Conservation (phyloP, 2,113 vertebrate species). For the Paratilapia polleni region DNA sequence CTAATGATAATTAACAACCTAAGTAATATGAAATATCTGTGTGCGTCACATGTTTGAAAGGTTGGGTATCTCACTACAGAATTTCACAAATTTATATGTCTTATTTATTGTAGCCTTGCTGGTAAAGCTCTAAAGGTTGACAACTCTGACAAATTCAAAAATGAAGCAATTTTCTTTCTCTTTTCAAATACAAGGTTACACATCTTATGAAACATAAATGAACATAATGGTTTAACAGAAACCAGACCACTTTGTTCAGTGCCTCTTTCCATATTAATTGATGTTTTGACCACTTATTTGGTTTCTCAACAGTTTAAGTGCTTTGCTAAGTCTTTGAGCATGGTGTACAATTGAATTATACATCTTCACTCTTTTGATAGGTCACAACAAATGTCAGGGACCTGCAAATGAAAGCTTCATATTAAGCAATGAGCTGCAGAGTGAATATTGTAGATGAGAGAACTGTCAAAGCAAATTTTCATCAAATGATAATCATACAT, state of each 20-base stretch:
- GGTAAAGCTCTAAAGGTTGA: neutral
- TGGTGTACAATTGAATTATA: neutral
- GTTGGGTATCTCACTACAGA: neutral
- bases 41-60: neutral
- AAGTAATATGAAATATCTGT: neutral
- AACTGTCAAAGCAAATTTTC: too few relatives aligned
- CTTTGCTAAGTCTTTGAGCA: neutral
- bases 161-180: neutral
- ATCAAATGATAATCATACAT: neutral
- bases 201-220: neutral
- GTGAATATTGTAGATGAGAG: neutral
- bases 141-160: neutral
- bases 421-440: neutral
- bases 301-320: neutral
- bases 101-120: neutral
- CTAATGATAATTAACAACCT: neutral
- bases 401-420: neutral
- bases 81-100: neutral
- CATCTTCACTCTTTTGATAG: neutral
- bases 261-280: neutral
- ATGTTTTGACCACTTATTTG: neutral
- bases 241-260: neutral
- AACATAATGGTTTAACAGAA: neutral
- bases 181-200: neutral
- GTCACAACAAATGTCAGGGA: neutral